These are phyloP conservation scores for Trichopoda pennipes DNA, from an alignment of 2,888 invertebrate species.

Conservation along the genomic window DNA sequence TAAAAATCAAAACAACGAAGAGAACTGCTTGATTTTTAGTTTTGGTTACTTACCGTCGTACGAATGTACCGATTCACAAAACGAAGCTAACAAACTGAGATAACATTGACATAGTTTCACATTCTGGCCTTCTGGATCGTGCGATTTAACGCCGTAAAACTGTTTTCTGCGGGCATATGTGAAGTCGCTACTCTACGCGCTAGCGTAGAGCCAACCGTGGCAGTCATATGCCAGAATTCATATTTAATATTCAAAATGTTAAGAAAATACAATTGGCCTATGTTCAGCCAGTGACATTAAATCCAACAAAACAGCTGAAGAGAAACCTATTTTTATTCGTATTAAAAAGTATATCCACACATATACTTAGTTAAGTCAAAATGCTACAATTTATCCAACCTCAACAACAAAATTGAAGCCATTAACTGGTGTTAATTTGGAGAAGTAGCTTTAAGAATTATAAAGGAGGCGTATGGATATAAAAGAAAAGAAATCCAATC, in stretches of 20 bases:
- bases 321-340: conserved; percentile 83
- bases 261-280: conserved; percentile 93
- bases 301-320: conserved; percentile 84
- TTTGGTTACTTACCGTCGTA: conserved; percentile 94
- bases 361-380: conserved; percentile 21
- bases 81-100: conserved; percentile 91
- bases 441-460: conserved; percentile 77
- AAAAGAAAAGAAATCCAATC: conserved; percentile 86
- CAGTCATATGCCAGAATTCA: no score
- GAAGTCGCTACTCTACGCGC: no score
- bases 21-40: conserved; percentile 85
- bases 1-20: conserved; percentile 26
- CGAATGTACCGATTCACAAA: conserved; percentile 90
- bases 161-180: no score
- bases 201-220: no score
- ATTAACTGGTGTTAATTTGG: conserved; percentile 75
- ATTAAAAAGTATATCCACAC: background rate
- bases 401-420: conserved; percentile 75
- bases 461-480: conserved; percentile 82
- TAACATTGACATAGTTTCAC: conserved; percentile 87
- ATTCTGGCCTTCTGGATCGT: no score
- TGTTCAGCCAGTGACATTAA: conserved; percentile 83
- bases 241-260: conserved; percentile 91
- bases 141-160: no score
- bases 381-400: conserved; percentile 18